Conservation (phyloP, 2,888 invertebrate species). For the Heliconius aoede region DNA sequence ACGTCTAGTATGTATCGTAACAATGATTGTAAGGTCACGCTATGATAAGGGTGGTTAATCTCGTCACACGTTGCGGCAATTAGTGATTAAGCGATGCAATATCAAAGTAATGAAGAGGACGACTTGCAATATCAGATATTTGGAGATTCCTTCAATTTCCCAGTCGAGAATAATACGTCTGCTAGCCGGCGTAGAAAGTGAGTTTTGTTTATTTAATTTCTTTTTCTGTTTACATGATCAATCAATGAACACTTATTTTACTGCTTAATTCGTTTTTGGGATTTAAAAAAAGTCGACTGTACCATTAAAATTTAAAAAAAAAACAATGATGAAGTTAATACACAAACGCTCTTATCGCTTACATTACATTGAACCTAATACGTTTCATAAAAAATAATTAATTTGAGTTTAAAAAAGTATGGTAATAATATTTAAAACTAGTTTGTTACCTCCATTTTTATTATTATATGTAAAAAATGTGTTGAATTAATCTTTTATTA, state of each 20-base stretch:
- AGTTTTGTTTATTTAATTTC: conserved; percentile 56
- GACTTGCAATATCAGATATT: conserved; percentile 82
- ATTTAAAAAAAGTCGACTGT: conserved; percentile 1
- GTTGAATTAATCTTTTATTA: too few relatives aligned
- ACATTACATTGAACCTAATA: conserved; percentile 11
- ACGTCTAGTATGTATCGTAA: conserved; percentile 52
- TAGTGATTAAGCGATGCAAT: conserved; percentile 81
- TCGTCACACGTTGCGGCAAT: conserved; percentile 62
- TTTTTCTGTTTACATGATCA: conserved; percentile 42
- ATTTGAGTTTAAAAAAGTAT: neutral
- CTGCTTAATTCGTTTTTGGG: neutral
- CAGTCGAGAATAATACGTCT: conserved; percentile 59
- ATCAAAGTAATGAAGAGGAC: conserved; percentile 79
- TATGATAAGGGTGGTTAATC: conserved; percentile 75
- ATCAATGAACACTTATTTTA: conserved; percentile 22
- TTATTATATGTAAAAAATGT: neutral
- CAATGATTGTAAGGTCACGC: conserved; percentile 73
- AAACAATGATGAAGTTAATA: conserved; percentile 1
- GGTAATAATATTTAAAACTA: neutral
- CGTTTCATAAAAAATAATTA: conserved; percentile 10
- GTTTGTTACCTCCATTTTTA: neutral
- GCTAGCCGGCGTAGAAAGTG: conserved; percentile 71
- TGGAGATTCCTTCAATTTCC: conserved; percentile 78
- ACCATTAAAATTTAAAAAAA: neutral
- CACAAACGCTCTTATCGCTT: conserved; percentile 1